Evolutionary conservation across 2,797 vertebrate species (phyloP), one percentile per base, ranked within the genome.

Genomic region (Gymnocypris eckloni): DNA sequence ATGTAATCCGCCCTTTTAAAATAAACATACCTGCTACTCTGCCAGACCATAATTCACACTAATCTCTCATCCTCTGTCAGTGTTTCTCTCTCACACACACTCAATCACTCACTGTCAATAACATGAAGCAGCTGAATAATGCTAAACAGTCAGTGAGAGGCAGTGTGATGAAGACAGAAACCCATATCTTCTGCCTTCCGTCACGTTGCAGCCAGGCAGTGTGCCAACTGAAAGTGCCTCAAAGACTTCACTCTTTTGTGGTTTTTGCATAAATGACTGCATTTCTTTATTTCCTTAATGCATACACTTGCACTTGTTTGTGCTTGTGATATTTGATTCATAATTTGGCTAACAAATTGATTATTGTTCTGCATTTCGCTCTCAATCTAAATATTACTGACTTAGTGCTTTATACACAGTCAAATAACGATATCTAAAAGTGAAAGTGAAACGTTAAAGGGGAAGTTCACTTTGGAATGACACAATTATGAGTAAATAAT

Each of bases 21-120:
- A 86, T 84, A 88, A 90, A 88, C 87, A 89, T 86, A 86, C 86
- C 81, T 86, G 79, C 76, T 41, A 66, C 86, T 88, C 81, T 59
- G 39, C 77, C 56, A 88, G 80, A 77, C 61, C 77, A 89, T 87
- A 87, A 85, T 80, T 90, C 86, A 83, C 12, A 64, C n/a, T 82
- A 41, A 37, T 79, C 66, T 52, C 69, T 78, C 72, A 85, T 70
- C 43, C 82, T 59, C 52, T 81, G 66, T 50, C 37, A 28, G 61
- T 41, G 20, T 43, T 61, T 80, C 45, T 69, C 66, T 85, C 69
- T 22, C 15, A 4, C 41, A 37, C 39, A 82, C 43, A 82, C 15
- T 45, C 54, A 64, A 4, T 43, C 82, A 87, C 52, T 77, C 78
- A 80, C 80, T 83, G 67, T 59, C 79, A 67, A 64, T 66, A 81